A percentile compares a stretch with the other conserved stretches of the same genome.
Evolutionary conservation across 2,113 vertebrate species (phyloP).

Genomic region (Numenius arquata): DNA sequence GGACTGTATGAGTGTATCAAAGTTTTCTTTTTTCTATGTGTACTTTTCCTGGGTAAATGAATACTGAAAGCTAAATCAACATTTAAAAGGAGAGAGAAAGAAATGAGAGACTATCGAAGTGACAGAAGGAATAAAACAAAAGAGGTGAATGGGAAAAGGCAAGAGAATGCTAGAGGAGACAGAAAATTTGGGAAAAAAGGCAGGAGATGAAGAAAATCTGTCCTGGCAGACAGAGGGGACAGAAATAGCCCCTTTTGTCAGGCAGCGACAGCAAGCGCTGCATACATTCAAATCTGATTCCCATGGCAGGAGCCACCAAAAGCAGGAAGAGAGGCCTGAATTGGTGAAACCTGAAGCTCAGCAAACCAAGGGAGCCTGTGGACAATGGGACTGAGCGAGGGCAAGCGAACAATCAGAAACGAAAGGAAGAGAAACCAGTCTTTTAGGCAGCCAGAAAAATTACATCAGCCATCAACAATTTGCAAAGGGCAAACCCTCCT

Average conservation of each 20-base stretch:
- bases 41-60: not conserved
- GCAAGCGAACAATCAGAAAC: not conserved
- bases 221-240: not conserved
- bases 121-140: not conserved
- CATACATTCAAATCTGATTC: not conserved
- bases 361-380: not conserved
- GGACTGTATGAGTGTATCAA: not conserved
- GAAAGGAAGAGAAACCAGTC: not conserved
- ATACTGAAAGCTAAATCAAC: not conserved
- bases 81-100: not conserved
- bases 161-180: not conserved
- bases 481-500: not conserved
- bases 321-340: conserved; percentile 3
- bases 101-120: not conserved
- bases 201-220: not conserved
- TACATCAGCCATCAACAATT: not conserved
- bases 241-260: conserved; percentile 12
- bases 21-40: not conserved
- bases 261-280: not conserved
- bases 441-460: not conserved
- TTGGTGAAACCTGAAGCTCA: not conserved
- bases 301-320: not conserved
- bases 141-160: not conserved
- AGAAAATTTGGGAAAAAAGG: not conserved
- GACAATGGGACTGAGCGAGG: not conserved